A percentile compares a stretch with the other conserved stretches of the same genome.
These are phyloP conservation scores for Drosophila ogumai DNA, from an alignment of 1,140 invertebrate genomes.

Conservation along the genomic window DNA sequence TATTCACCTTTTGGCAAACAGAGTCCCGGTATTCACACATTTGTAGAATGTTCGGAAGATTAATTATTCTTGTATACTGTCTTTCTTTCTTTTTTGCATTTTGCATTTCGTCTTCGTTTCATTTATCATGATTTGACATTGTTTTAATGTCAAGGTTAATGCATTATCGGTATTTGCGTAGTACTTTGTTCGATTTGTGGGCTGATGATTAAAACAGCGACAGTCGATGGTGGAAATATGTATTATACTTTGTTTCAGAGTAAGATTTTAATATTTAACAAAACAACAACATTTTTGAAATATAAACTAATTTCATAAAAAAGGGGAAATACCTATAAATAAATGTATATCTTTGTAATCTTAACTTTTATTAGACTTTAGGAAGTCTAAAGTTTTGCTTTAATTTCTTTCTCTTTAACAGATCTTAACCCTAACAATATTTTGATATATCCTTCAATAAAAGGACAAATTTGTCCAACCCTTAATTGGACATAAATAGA, in stretches of 20 bases:
- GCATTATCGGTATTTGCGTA: slow-evolving; percentile 20
- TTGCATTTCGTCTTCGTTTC: slow-evolving; percentile 17
- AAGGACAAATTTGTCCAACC: not conserved
- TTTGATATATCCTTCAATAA: too few species aligned
- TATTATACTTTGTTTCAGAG: not conserved
- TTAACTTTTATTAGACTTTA: too few species aligned
- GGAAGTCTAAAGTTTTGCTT: too few species aligned
- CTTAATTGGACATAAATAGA: slow-evolving; percentile 25
- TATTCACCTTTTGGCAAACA: slow-evolving; percentile 10
- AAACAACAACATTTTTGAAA: too few species aligned
- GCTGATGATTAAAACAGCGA: slow-evolving; percentile 3
- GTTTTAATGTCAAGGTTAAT: slow-evolving; percentile 54
- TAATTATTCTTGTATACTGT: slow-evolving; percentile 32
- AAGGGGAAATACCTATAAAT: too few species aligned
- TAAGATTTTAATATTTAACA: not conserved
- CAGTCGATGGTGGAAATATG: not conserved
- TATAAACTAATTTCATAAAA: too few species aligned
- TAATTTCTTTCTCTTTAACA: not conserved
- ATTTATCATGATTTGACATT: slow-evolving; percentile 54
- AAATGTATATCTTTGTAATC: too few species aligned
- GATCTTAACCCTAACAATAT: not conserved
- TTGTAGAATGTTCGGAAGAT: slow-evolving; percentile 25
- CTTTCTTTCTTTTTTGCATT: slow-evolving; percentile 10
- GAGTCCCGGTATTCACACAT: slow-evolving; percentile 24
- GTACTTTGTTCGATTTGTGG: slow-evolving; percentile 12